Percentiles rank a stretch among this genome's conserved stretches.
These are phyloP conservation scores for Mycalesis mineus DNA, from an alignment of 2,888 invertebrate genomes.

Conservation along the genomic window DNA sequence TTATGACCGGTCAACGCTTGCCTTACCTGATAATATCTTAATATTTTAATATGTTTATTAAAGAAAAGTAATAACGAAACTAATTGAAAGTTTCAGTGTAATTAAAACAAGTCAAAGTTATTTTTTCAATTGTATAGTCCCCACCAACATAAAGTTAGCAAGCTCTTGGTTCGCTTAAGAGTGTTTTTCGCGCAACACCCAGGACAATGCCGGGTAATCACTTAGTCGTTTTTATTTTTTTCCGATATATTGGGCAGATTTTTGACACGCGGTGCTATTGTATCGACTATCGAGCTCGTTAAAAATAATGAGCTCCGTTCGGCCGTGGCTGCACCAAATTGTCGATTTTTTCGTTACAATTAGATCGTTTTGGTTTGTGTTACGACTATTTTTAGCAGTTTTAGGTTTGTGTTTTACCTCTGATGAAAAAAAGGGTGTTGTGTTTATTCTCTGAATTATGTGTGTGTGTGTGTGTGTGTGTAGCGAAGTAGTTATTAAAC, in stretches of 20 bases:
- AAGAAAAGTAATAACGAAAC: no score
- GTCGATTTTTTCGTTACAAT: constrained; percentile 34
- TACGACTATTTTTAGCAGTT: constrained; percentile 19
- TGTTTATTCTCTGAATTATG: no score
- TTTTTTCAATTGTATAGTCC: background rate
- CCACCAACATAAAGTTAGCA: background rate
- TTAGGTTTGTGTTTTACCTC: no score
- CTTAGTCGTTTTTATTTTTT: constrained; percentile 47
- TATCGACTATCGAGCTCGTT: constrained; percentile 53
- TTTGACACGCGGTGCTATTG: constrained; percentile 54
- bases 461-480: no score
- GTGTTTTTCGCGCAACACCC: constrained; percentile 32
- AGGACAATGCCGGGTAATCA: constrained; percentile 49
- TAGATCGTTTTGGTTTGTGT: constrained; percentile 30
- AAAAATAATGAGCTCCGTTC: constrained; percentile 70
- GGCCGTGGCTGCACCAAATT: constrained; percentile 40
- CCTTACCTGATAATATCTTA: no score
- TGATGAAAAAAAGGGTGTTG: no score
- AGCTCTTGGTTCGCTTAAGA: constrained; percentile 21
- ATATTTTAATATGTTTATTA: no score
- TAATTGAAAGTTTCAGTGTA: no score
- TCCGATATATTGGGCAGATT: constrained; percentile 63
- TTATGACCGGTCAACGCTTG: no score
- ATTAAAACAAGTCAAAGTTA: background rate
- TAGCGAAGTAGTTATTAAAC: no score